Evolutionary conservation across 2,797 vertebrate genomes (phyloP), one percentile per base, ranked within the genome.

Genomic region (Choloepus didactylus): DNA sequence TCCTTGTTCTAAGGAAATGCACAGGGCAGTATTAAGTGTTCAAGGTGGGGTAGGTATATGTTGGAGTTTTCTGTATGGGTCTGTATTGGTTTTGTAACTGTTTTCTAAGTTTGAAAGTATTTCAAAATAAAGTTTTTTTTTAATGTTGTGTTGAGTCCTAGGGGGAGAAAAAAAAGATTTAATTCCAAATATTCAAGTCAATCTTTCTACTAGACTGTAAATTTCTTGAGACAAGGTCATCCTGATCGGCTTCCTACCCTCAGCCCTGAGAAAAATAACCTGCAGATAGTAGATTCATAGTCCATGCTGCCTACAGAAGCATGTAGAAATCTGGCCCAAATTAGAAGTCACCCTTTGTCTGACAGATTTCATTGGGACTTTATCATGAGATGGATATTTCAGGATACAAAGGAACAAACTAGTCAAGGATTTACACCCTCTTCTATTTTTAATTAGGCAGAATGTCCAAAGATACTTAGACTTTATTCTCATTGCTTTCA

Each of bases 281-380:
- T 49, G 54, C 31, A 21, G 77, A 51, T 35, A 29, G 66, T 41
- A 25, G n/a, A 25, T 41, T 18, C 86, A 9, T 9, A 2, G 14
- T 5, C 2, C 41, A 1, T 64, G 69, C 18, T 18, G n/a, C 4
- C 12, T 64, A 10, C 18, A 1, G 12, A 73, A 18, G 10, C 6
- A 5, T 1, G n/a, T 23, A 31, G 56, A 56, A 27, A 25, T 64
- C 56, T 9, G 56, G 46, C 80, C 66, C 69, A 41, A 38, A 6
- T 11, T 9, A 5, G 27, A 12, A 54, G 59, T 10, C 3, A 0
- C 4, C 1, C 27, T 27, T 11, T 64, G 66, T 35, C 8, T 1
- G 18, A 38, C 5, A 27, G 1, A 19, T 10, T 4, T 21, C 16
- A 11, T 3, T 10, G 8, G 72, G 59, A 35, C 16, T 14, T 64